Evolutionary conservation across 2,113 vertebrate species (phyloP), one percentile per base, ranked within the genome.

Genomic region (Tylochromis polylepis): DNA sequence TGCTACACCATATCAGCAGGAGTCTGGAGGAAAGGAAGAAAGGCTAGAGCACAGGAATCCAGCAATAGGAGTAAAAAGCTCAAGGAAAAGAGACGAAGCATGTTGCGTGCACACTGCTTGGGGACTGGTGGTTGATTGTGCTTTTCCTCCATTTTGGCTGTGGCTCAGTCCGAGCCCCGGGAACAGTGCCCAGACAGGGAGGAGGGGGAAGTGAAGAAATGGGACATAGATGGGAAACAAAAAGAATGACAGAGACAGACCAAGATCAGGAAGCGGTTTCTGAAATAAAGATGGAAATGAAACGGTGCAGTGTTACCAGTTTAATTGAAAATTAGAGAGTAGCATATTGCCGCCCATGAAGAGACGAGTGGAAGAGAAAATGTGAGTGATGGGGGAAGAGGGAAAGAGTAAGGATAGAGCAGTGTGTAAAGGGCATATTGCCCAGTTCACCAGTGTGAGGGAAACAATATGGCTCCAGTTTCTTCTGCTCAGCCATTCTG

Each of bases 131-230:
- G 85, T 88, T 94, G 92, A 95, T 94, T 95, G 95, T 94, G 93
- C 93, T 95, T 94, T 94, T 95, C 93, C 94, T 95, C 93, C 94
- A 95, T 95, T 94, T 95, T 95, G 94, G 94, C 92, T 91, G 81
- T 91, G 89, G 85, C 89, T 95, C 88, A 91, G 89, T 94, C 93
- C 90, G 87, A 93, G 90, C 90, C 70, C 82, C 51, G 92, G 94
- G 94, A 95, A 93, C 89, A 51, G 83, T 92, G 94, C 94, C 95
- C 94, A 95, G 91, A 93, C 88, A 86, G 83, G 87, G 90, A 70
- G 86, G 88, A 53, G 58, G 81, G 79, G 84, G 80, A 70, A 11
- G 58, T 57, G 51, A 53, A 83, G 87, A 89, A 90, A 86, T 83
- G 89, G 88, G 87, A 94, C 87, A 92, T 90, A 92, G 89, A 94